A percentile compares a stretch with the other conserved stretches of the same genome.
Evolutionary conservation across 2,797 vertebrate species (phyloP).

Genomic region (Channa striata): DNA sequence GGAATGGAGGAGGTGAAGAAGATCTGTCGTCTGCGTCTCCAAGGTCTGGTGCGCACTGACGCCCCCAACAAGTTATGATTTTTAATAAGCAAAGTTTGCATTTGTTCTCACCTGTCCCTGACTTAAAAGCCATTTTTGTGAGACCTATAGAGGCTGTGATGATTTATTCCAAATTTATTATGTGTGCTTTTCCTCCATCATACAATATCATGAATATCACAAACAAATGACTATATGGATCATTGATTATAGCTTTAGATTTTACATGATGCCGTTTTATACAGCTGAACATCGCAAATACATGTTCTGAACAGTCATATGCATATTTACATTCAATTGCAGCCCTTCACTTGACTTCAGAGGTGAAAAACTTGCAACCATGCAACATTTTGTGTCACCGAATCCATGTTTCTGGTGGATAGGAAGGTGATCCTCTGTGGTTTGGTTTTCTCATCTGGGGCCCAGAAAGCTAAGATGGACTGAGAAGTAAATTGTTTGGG

Average conservation of each 20-base stretch:
- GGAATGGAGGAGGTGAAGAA: conserved; percentile 89
- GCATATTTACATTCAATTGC: conserved; percentile 33
- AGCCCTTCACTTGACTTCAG: conserved; percentile 1
- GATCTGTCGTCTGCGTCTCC: conserved; percentile 84
- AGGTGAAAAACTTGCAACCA: not conserved
- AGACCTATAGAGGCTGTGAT: not conserved
- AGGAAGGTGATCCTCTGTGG: not conserved
- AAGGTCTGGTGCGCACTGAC: conserved; percentile 60
- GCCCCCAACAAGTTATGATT: conserved; percentile 50
- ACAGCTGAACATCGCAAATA: not conserved
- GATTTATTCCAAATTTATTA: conserved; percentile 49
- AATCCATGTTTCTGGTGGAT: not conserved
- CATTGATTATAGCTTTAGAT: conserved; percentile 13
- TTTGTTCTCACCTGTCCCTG: too few relatives aligned
- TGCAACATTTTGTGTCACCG: not conserved
- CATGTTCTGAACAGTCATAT: not conserved
- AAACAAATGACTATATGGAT: conserved; percentile 37
- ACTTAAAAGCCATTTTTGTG: not conserved
- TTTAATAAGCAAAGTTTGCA: too few relatives aligned
- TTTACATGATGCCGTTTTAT: conserved; percentile 23
- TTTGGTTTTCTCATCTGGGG: conserved; percentile 15
- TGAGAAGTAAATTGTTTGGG: not conserved
- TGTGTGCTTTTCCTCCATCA: conserved; percentile 6
- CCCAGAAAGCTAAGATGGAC: conserved; percentile 11
- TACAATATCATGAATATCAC: not conserved